Conservation (phyloP, 2,888 invertebrate genomes). For the Laspeyria flexula region DNA sequence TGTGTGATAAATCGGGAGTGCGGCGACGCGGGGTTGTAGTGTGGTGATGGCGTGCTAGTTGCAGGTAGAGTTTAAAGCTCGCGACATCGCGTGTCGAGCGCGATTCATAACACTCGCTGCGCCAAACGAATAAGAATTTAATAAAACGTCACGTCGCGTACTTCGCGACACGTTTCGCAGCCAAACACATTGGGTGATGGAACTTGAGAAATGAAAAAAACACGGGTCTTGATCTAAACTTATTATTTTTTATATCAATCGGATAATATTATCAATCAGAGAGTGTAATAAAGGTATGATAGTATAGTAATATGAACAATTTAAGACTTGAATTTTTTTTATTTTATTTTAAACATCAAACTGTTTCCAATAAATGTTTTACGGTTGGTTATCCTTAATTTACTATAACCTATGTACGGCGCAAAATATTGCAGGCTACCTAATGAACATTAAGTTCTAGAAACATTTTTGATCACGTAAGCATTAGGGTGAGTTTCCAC, state of each 20-base stretch:
- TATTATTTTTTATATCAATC: not conserved
- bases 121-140: conserved; percentile 63
- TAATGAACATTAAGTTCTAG: no score
- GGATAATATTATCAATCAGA: not conserved
- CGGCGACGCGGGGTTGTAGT: conserved; percentile 36
- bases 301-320: no score
- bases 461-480: no score
- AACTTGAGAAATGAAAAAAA: conserved; percentile 26
- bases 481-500: no score
- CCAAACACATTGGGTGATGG: conserved; percentile 29
- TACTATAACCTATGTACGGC: no score
- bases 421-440: no score
- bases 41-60: conserved; percentile 42
- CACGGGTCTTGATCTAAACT: conserved; percentile 11
- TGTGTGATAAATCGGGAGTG: conserved; percentile 45
- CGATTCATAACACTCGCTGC: conserved; percentile 53
- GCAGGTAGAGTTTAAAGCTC: conserved; percentile 29
- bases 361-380: no score
- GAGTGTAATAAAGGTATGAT: not conserved
- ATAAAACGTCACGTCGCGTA: conserved; percentile 65
- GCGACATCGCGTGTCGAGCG: conserved; percentile 59
- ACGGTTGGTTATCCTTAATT: no score
- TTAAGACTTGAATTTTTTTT: no score
- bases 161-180: conserved; percentile 35
- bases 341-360: no score